Percentiles rank a stretch among this genome's conserved stretches.
phyloP scores from a whole-genome alignment of 2,113 vertebrate species.

The Trichechus manatus region DNA sequence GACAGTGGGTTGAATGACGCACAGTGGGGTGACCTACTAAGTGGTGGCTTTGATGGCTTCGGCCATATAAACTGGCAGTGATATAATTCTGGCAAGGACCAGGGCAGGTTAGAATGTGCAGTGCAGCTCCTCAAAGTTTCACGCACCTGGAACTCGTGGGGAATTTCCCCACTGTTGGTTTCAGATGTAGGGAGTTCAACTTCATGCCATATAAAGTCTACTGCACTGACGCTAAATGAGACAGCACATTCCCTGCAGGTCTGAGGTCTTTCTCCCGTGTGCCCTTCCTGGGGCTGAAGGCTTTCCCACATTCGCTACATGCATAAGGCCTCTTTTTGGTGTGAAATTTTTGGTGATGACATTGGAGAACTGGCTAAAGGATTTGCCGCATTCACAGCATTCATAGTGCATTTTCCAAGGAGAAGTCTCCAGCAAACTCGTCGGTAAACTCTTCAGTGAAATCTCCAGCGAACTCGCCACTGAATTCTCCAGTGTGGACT shows the following conservation, averaged over 20 bases:
- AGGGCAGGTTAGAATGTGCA: background rate
- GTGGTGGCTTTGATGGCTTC: background rate
- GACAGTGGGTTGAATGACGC: background rate
- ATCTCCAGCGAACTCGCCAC: background rate
- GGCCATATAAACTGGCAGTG: background rate
- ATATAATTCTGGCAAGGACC: background rate
- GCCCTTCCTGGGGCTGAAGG: background rate
- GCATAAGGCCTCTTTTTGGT: background rate
- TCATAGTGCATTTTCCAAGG: background rate
- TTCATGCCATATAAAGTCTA: background rate
- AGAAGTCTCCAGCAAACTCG: background rate
- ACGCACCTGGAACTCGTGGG: background rate
- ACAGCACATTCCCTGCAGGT: background rate
- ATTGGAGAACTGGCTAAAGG: background rate
- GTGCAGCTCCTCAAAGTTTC: background rate
- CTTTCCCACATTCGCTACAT: background rate
- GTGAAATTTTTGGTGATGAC: background rate
- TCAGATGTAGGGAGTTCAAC: background rate
- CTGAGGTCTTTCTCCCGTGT: background rate
- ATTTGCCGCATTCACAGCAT: background rate
- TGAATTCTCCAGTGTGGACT: constrained; percentile 23
- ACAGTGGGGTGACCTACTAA: background rate
- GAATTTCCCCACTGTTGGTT: too few relatives aligned
- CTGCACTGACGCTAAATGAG: background rate
- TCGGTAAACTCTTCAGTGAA: background rate